phyloP scores from a whole-genome alignment of 1,140 invertebrate species.

The Rhopalosiphum maidis region DNA sequence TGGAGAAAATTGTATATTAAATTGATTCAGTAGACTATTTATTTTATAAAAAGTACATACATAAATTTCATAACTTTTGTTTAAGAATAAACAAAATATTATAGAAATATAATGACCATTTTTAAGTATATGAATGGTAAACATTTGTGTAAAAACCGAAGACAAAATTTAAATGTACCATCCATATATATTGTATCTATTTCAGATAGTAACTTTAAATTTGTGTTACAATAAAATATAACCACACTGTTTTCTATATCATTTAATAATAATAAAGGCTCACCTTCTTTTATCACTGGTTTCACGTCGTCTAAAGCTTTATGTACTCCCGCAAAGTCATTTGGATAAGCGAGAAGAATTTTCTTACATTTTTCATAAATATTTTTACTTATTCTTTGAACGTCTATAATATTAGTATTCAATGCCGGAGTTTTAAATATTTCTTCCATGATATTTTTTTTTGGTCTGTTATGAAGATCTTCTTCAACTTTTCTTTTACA shows the following conservation, averaged over 20 bases:
- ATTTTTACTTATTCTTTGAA: neutral
- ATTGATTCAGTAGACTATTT: no score
- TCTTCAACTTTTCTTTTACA: neutral
- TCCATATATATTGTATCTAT: no score
- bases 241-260: neutral
- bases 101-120: no score
- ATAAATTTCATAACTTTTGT: no score
- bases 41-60: no score
- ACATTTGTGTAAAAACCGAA: no score
- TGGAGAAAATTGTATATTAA: no score
- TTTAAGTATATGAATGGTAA: no score
- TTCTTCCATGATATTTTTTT: neutral
- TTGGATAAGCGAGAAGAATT: neutral
- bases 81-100: no score
- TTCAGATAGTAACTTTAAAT: no score
- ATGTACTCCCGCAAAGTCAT: neutral
- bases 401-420: neutral
- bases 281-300: neutral
- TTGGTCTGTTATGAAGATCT: neutral
- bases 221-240: no score
- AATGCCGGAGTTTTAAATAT: neutral
- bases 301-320: neutral
- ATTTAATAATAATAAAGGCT: neutral
- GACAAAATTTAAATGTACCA: no score
- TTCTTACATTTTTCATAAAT: neutral